Base-by-base conservation (phyloP, 2,797 vertebrate genomes). In the Telmatherina bonti region DNA sequence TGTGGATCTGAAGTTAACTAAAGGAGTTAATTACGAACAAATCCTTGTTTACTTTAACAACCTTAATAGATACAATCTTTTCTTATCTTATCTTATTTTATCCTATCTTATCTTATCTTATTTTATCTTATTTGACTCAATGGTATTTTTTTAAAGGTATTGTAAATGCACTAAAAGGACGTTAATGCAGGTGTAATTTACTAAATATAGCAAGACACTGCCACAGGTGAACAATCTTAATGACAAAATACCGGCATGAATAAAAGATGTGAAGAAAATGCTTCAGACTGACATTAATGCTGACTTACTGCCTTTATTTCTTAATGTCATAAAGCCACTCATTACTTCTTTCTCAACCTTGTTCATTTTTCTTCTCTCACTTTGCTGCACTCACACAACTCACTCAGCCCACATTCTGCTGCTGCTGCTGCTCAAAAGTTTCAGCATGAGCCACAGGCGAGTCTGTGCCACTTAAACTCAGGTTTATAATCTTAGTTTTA, bases 401-500 rank as follows among this genome's bases (percentile, higher is more conserved):
- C 76, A 63, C 62, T 74, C 54, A 60, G 55, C 26, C 26, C 2
- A 41, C 71, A 62, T 64, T 70, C 29, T 68, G 74, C 69, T 62
- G 51, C 68, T 62, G 45, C 68, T 57, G 11, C 38, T 43, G 41
- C 62, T 88, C 67, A 78, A 81, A 90, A 86, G 79, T 85, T 91
- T 74, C 75, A 69, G 72, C 76, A 35, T 43, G 70, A 61, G 70
- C 85, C 83, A 81, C 72, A 59, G 81, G 82, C 87, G 22, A 88
- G 76, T 67, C 83, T 82, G 60, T 92, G 87, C 85, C 88, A 88
- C 85, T 89, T 89, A 81, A 69, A 82, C 82, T 92, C 79, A 79
- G 79, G 85, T 92, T 91, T 90, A 89, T 90, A 74, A 78, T 87
- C 85, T 63, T 72, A 74, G 70, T 87, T 92, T 90, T 92, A 90